Evolutionary conservation across 2,113 vertebrate species (phyloP).

Genomic region (Hoplias malabaricus): DNA sequence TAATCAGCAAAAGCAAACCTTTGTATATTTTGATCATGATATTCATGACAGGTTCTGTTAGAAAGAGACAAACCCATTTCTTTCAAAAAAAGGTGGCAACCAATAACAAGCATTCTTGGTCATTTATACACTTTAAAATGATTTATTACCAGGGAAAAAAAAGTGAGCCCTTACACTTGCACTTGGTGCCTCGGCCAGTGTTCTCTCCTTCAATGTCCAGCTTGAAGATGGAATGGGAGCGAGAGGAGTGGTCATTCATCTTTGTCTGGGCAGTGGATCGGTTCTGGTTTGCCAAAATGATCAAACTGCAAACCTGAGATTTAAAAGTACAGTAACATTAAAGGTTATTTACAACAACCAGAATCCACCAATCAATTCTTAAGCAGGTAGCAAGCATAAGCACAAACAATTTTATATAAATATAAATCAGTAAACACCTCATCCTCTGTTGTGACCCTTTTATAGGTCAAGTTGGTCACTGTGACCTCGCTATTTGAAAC

Average conservation of each 20-base stretch:
- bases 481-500: conserved; percentile 56
- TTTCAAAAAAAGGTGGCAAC: too few species aligned
- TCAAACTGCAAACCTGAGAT: conserved; percentile 84
- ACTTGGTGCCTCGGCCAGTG: conserved; percentile 69
- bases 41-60: too few species aligned
- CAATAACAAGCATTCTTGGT: too few species aligned
- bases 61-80: too few species aligned
- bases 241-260: conserved; percentile 90
- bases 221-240: conserved; percentile 86
- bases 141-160: too few species aligned
- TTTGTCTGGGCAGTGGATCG: conserved; percentile 88
- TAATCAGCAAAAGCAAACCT: too few species aligned
- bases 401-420: too few species aligned
- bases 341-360: not conserved
- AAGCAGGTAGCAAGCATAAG: too few species aligned
- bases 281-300: conserved; percentile 84
- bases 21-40: too few species aligned
- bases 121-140: too few species aligned
- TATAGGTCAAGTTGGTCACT: conserved; percentile 70
- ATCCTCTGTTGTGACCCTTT: conserved; percentile 67
- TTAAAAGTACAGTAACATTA: not conserved
- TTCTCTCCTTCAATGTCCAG: conserved; percentile 85
- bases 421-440: conserved; percentile 59
- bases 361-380: too few species aligned
- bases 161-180: conserved; percentile 73